These are phyloP conservation scores for Sclerurus mexicanus DNA, from an alignment of 2,113 vertebrate genomes.

Conservation along the genomic window DNA sequence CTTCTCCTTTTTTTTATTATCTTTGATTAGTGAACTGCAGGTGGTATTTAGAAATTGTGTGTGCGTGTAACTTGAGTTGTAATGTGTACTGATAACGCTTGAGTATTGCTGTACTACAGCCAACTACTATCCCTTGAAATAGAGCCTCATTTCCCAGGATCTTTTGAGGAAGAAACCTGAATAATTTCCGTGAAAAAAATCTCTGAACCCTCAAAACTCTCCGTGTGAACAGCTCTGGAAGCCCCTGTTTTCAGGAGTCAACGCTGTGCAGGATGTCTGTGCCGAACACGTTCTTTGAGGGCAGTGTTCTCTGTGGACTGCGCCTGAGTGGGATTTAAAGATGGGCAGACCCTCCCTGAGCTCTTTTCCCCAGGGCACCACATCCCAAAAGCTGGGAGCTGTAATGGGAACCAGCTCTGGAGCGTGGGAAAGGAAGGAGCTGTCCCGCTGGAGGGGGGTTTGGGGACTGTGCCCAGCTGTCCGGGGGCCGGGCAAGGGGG, in stretches of 20 bases:
- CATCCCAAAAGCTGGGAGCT: neutral
- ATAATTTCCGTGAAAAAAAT: neutral
- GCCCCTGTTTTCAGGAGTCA: too few relatives aligned
- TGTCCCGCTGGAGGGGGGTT: neutral
- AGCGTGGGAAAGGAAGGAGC: slow-evolving; percentile 58
- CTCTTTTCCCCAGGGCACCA: neutral
- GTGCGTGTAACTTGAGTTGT: accelerated
- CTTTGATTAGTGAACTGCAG: neutral
- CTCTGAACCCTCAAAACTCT: neutral
- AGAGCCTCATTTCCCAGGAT: neutral
- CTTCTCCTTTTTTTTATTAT: neutral
- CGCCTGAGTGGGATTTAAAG: neutral
- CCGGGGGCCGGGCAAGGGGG: neutral
- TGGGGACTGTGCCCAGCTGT: slow-evolving; percentile 9
- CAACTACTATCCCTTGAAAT: neutral
- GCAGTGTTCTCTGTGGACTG: neutral
- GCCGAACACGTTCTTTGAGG: neutral
- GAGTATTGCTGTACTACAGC: neutral
- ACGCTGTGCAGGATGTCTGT: neutral
- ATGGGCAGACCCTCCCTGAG: neutral
- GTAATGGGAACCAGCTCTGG: neutral
- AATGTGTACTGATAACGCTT: neutral
- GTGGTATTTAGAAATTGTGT: neutral
- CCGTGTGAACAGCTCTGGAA: neutral
- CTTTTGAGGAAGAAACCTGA: neutral